Percentiles rank a stretch among this genome's conserved stretches.
phyloP scores from a whole-genome alignment of 1,140 invertebrate genomes.

The Caenorhabditis latens region DNA sequence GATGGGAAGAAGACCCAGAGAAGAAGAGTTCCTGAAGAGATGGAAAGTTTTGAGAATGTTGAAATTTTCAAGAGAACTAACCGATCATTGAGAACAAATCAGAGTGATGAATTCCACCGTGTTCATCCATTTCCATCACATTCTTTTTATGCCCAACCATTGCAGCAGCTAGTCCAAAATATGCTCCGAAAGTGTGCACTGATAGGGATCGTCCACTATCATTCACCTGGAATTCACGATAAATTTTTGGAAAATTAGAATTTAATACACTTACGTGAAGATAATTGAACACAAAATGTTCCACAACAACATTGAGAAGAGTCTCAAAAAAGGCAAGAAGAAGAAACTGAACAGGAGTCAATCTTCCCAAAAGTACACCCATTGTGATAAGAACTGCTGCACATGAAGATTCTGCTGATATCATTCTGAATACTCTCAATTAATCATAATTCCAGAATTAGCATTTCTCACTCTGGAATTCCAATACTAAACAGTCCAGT shows the following conservation, averaged over 20 bases:
- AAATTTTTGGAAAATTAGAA: background rate
- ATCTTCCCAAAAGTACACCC: constrained; percentile 80
- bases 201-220: constrained; percentile 74
- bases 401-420: constrained; percentile 79
- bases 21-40: constrained; percentile 82
- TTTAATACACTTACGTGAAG: constrained; percentile 75
- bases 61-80: constrained; percentile 49
- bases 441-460: background rate
- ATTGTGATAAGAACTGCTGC: constrained; percentile 80
- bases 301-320: constrained; percentile 77
- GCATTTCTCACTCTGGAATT: constrained; percentile 50
- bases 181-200: constrained; percentile 70
- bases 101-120: constrained; percentile 78
- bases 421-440: constrained; percentile 76
- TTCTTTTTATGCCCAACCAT: constrained; percentile 73
- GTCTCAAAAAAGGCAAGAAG: constrained; percentile 79
- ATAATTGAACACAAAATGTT: constrained; percentile 78
- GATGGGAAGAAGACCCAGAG: constrained; percentile 96
- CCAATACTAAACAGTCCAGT: constrained; percentile 59
- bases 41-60: background rate
- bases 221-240: constrained; percentile 58
- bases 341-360: constrained; percentile 79
- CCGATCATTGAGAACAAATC: constrained; percentile 80
- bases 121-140: constrained; percentile 73
- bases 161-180: constrained; percentile 70